Evolutionary conservation across 1,140 invertebrate species (phyloP).

Genomic region (Sitobion miscanthi): DNA sequence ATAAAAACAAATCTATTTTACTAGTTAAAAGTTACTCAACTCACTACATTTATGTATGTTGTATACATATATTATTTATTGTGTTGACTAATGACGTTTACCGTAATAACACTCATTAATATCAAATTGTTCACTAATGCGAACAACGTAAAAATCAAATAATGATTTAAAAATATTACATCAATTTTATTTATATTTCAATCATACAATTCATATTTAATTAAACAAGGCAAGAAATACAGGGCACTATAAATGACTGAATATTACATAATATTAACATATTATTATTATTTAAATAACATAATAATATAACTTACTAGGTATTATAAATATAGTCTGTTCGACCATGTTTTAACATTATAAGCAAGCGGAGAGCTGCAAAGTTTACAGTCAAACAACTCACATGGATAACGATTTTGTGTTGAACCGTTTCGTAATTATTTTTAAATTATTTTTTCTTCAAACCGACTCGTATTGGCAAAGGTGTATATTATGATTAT

Average conservation of each 20-base stretch:
- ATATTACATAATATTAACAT: slow-evolving; percentile 27
- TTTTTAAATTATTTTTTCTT: background rate
- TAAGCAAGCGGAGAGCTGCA: background rate
- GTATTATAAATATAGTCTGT: background rate
- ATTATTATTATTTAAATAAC: slow-evolving; percentile 10
- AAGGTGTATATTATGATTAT: background rate
- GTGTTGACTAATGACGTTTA: background rate
- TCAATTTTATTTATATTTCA: slow-evolving; percentile 12
- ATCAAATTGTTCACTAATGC: background rate
- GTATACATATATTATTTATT: too few species aligned
- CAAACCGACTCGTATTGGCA: background rate
- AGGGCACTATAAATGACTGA: slow-evolving; percentile 44
- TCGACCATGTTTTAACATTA: background rate
- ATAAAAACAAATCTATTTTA: background rate
- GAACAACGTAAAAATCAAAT: background rate
- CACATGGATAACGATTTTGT: too few species aligned
- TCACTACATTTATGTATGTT: background rate
- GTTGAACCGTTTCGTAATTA: background rate
- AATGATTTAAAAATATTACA: slow-evolving; percentile 11
- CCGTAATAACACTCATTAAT: too few species aligned
- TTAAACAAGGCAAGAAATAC: slow-evolving; percentile 51
- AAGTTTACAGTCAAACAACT: background rate
- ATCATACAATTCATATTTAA: slow-evolving; percentile 40
- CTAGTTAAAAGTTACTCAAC: background rate
- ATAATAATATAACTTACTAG: slow-evolving; percentile 19